These are phyloP conservation scores for Eueides isabella DNA, from an alignment of 1,140 invertebrate genomes.

Conservation along the genomic window DNA sequence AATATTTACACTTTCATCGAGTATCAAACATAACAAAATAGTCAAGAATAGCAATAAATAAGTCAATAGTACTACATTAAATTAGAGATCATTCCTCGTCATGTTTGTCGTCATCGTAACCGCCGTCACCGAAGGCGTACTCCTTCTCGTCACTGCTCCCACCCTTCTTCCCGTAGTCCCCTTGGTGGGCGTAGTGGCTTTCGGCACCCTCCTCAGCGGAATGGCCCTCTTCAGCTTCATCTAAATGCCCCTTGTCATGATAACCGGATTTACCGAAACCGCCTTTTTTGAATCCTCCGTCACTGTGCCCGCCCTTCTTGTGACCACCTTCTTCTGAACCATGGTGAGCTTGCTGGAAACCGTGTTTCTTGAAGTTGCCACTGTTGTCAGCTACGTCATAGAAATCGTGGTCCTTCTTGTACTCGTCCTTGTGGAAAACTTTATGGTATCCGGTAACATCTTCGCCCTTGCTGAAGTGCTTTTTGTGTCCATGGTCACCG, in stretches of 20 bases:
- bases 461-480: slow-evolving; percentile 86
- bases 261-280: slow-evolving; percentile 80
- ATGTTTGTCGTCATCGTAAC: slow-evolving; percentile 45
- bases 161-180: slow-evolving; percentile 64
- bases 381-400: slow-evolving; percentile 87
- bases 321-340: slow-evolving; percentile 80
- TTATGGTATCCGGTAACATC: slow-evolving; percentile 88
- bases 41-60: slow-evolving; percentile 45
- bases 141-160: slow-evolving; percentile 59
- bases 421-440: slow-evolving; percentile 88
- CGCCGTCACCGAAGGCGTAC: slow-evolving; percentile 58
- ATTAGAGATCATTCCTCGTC: slow-evolving; percentile 19
- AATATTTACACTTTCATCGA: slow-evolving; percentile 55
- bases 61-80: slow-evolving; percentile 43
- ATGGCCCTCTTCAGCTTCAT: slow-evolving; percentile 76
- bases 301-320: slow-evolving; percentile 80
- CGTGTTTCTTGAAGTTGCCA: slow-evolving; percentile 85
- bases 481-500: slow-evolving; percentile 87
- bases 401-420: slow-evolving; percentile 88
- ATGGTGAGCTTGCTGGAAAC: slow-evolving; percentile 78
- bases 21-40: slow-evolving; percentile 79
- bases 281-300: slow-evolving; percentile 78
- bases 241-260: slow-evolving; percentile 77
- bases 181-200: slow-evolving; percentile 59
- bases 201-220: slow-evolving; percentile 63